These are phyloP conservation scores for Pogonomyrmex barbatus DNA, from an alignment of 1,140 invertebrate genomes.

Conservation along the genomic window DNA sequence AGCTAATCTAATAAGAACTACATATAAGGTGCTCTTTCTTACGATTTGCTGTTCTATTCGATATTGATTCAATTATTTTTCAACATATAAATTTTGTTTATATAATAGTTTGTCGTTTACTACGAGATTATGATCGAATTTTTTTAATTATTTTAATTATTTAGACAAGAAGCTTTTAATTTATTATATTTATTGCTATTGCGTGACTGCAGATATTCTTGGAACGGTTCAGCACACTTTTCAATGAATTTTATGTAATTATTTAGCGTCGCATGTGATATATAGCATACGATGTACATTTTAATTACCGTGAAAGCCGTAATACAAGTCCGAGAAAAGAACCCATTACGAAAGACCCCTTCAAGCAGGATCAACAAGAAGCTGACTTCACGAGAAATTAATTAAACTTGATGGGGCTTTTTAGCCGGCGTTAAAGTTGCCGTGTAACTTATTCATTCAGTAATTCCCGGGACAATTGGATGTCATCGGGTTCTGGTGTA, in stretches of 20 bases:
- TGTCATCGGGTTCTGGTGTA: constrained; percentile 30
- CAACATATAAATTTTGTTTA: not conserved
- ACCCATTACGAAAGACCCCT: constrained; percentile 16
- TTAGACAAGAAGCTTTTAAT: not conserved
- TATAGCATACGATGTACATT: constrained; percentile 7
- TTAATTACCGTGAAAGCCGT: constrained; percentile 35
- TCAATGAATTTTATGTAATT: constrained; percentile 1
- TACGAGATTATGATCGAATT: not conserved
- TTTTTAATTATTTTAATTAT: not conserved
- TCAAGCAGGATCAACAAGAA: constrained; percentile 51
- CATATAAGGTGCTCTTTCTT: not conserved
- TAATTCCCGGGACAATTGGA: constrained; percentile 64
- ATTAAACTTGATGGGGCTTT: constrained; percentile 57
- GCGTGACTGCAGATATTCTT: no score
- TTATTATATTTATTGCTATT: not conserved
- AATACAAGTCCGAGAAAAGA: constrained; percentile 23
- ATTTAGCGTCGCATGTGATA: not conserved
- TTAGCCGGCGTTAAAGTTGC: constrained; percentile 57
- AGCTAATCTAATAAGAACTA: not conserved
- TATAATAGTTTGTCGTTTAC: not conserved
- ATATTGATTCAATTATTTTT: not conserved
- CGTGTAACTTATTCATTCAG: constrained; percentile 59
- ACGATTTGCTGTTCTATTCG: not conserved
- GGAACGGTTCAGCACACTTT: not conserved
- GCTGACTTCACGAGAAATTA: constrained; percentile 55